phyloP scores from a whole-genome alignment of 2,888 invertebrate species.

The Stegophylla sp. region DNA sequence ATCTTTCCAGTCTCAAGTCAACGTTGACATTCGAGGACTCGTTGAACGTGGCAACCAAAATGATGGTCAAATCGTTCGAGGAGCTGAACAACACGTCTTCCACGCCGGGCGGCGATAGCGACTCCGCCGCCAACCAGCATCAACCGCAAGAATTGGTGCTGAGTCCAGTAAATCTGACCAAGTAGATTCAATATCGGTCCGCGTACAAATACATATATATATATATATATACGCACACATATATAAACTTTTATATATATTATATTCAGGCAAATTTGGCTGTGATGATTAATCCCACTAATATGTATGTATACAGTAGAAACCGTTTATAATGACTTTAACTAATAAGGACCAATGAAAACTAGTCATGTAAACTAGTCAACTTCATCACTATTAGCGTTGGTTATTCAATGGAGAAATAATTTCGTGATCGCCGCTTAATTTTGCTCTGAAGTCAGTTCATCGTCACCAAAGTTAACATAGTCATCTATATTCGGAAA shows the following conservation, averaged over 20 bases:
- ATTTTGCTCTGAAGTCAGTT: too few species aligned
- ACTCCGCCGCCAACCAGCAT: neutral
- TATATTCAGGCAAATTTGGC: conserved; percentile 24
- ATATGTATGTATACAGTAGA: neutral
- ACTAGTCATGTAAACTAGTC: too few species aligned
- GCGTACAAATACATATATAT: neutral
- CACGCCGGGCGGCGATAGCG: neutral
- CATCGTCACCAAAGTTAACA: too few species aligned
- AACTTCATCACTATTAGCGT: too few species aligned
- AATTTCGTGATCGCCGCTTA: too few species aligned
- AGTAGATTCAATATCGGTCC: neutral
- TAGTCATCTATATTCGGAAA: too few species aligned
- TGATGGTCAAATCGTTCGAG: conserved; percentile 50
- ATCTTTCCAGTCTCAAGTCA: conserved; percentile 62
- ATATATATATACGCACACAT: neutral
- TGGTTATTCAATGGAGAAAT: too few species aligned
- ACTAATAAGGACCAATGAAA: too few species aligned
- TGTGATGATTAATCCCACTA: conserved; percentile 7
- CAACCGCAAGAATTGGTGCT: conserved; percentile 19
- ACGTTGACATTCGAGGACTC: conserved; percentile 62
- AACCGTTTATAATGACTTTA: too few species aligned
- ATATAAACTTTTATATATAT: too few species aligned
- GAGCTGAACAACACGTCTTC: conserved; percentile 47
- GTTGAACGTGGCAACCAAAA: conserved; percentile 43
- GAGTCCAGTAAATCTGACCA: conserved; percentile 13